Evolutionary conservation across 2,888 invertebrate genomes (phyloP), one percentile per base, ranked within the genome.

Genomic region (Drosophila pseudotakahashii): DNA sequence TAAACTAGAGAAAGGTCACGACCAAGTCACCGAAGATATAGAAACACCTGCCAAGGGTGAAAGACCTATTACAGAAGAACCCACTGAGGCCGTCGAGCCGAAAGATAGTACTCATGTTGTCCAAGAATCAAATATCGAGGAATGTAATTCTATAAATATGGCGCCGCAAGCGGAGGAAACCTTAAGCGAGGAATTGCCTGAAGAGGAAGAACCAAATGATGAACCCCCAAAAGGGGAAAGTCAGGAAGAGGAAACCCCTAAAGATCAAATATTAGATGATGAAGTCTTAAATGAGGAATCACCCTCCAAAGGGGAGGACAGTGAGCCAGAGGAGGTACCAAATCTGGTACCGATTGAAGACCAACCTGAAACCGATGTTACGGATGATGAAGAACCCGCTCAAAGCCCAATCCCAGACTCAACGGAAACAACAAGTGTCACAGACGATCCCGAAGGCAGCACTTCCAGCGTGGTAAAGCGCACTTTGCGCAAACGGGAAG

Each of bases 381-480:
- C 51, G 36, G 23, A 47, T 11, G 26, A n/a, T 11, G 7, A 16
- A 16, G 36, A 44, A n/a, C n/a, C 14, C 3, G 51, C 16, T 42
- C 9, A 11, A 44, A 37, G 42, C 30, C 36, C 60, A 9, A 23
- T 26, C n/a, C 34, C 37, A 7, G 42, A 32, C 32, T 13, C 53
- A n/a, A 26, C 30, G 23, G 76, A 73, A 86, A 78, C 75, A 83
- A 86, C 76, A 83, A 84, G 87, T 86, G 81, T 86, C 68, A 70
- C 39, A 45, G 62, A 63, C 45, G 36, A 50, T 3, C 16, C 51
- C 11, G 62, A 72, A 23, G 7, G 41, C 51, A 64, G 48, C 36
- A 52, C 61, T 13, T 62, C 41, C 16, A 30, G 36, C 45, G 19
- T 32, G 34, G 41, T 52, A 16, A 67, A 34, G 45, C 75, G 71